Base-by-base conservation (phyloP, 2,797 vertebrate genomes). In the Hoplostethus mediterraneus region DNA sequence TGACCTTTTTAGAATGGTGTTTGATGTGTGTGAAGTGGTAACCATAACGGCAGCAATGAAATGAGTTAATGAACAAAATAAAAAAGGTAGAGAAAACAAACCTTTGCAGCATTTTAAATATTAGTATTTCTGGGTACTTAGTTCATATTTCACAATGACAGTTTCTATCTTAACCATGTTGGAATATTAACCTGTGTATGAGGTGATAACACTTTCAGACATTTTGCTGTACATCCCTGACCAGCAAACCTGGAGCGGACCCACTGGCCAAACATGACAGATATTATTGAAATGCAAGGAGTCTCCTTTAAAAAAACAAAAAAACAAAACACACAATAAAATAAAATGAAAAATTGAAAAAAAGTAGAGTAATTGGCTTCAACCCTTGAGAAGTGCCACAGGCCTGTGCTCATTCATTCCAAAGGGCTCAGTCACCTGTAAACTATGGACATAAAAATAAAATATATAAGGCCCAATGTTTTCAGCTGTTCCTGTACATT, bases 281-380 rank as follows among this genome's bases (percentile, higher is more conserved):
- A 71, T 77, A 67, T 67, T 73, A 63, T 45, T 91, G 88, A 93
- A 93, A 92, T 92, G 90, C 82, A 64, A 59, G 80, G 80, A 85
- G 58, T 67, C 54, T 25, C 9, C 16, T 48, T 76, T 63, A 45
- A 79, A 80, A 73, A 62, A 63, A 71, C 65, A 28, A 44, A 33
- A 5, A 72, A 31, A 64, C 49, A 14, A 12, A 36, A 77, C 3
- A 38, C 60, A 36, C 44, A 48, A 49, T 42, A 62, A 33, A 72
- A 73, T 10, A 2, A 13, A 55, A 57, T n/a, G 30, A 47, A 59
- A 71, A 60, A 70, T 17, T 5, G 8, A 57, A 77, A 57, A 42
- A 71, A 4, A 71, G 17, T 63, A 73, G 36, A 77, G 73, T 72
- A 49, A 58, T 45, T 79, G 71, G 63, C 74, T 80, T 79, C 2